These are phyloP conservation scores for Hyaena hyaena DNA, from an alignment of 2,113 vertebrate genomes.

Conservation along the genomic window DNA sequence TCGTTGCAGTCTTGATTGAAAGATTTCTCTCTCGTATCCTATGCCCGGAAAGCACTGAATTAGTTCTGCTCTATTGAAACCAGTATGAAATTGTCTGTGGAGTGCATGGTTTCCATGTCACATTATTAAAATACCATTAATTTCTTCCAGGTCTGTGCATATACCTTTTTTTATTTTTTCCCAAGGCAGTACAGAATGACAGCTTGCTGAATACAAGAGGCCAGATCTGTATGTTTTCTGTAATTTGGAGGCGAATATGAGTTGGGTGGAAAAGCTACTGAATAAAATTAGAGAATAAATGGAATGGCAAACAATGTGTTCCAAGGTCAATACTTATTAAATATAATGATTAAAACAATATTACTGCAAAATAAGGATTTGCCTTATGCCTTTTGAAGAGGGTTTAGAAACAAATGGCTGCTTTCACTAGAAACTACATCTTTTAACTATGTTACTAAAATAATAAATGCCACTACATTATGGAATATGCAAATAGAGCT, in stretches of 20 bases:
- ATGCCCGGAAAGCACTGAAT: slow-evolving; percentile 60
- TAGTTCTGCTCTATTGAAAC: slow-evolving; percentile 63
- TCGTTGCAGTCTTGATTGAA: slow-evolving; percentile 32
- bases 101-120: slow-evolving; percentile 27
- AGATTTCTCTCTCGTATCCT: slow-evolving; percentile 39
- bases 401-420: background rate
- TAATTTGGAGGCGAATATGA: background rate
- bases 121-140: slow-evolving; percentile 62
- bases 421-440: background rate
- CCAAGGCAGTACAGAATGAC: slow-evolving; percentile 35
- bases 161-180: background rate
- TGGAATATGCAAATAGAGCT: slow-evolving; percentile 11
- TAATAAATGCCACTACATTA: background rate
- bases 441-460: slow-evolving; percentile 2
- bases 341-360: background rate
- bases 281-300: slow-evolving; percentile 33
- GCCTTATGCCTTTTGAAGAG: background rate
- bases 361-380: slow-evolving; percentile 40
- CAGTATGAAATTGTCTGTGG: background rate
- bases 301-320: background rate
- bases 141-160: background rate
- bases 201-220: slow-evolving; percentile 47
- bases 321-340: background rate
- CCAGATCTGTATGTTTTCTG: background rate
- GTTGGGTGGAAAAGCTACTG: background rate